Percentiles rank a stretch among this genome's conserved stretches.
Conservation (phyloP, 2,113 vertebrate species). For the Forbesichthys agassizii region DNA sequence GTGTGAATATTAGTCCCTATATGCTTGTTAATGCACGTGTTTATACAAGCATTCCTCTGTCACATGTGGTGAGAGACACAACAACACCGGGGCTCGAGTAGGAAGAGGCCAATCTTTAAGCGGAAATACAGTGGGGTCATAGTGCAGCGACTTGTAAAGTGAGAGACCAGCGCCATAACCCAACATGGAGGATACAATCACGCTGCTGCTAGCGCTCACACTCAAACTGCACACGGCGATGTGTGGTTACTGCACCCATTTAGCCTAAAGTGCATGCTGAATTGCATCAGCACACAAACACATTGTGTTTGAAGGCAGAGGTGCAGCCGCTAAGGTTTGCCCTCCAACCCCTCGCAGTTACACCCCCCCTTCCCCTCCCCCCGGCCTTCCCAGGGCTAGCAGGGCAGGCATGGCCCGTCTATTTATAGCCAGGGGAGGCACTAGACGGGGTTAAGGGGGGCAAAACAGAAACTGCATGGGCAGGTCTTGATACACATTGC, state of each 20-base stretch:
- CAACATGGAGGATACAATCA: no score
- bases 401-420: slow-evolving; percentile 66
- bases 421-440: slow-evolving; percentile 71
- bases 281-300: slow-evolving; percentile 51
- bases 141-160: no score
- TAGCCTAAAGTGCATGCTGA: no score
- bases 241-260: no score
- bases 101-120: no score
- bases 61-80: background rate
- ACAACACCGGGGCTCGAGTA: background rate
- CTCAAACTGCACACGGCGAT: no score
- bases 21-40: slow-evolving; percentile 5
- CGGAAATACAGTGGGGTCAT: no score
- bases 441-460: slow-evolving; percentile 15
- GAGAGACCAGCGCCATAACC: no score
- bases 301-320: slow-evolving; percentile 52
- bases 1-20: background rate
- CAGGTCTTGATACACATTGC: slow-evolving; percentile 79
- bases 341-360: no score
- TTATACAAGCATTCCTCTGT: slow-evolving; percentile 1
- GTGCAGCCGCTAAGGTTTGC: background rate
- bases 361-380: slow-evolving; percentile 9
- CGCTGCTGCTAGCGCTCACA: no score
- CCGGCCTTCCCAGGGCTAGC: slow-evolving; percentile 39
- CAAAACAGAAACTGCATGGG: slow-evolving; percentile 45